These are phyloP conservation scores for Phalacrocorax pelagicus DNA, from an alignment of 2,113 vertebrate species.

Conservation along the genomic window DNA sequence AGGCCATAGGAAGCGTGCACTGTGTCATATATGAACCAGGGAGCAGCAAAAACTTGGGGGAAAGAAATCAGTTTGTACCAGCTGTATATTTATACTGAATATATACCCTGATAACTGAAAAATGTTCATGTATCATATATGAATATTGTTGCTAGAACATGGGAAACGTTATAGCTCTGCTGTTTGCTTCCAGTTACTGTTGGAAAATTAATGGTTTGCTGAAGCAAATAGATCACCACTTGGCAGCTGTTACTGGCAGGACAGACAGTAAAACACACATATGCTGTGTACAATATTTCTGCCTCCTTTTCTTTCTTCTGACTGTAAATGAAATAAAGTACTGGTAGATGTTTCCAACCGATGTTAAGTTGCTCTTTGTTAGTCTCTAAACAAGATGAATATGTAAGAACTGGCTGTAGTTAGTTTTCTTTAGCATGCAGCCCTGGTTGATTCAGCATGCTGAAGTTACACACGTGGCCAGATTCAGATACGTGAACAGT, in stretches of 20 bases:
- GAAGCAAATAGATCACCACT: slow-evolving; percentile 51
- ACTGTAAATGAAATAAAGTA: slow-evolving; percentile 7
- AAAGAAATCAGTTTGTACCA: not conserved
- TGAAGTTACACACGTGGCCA: not conserved
- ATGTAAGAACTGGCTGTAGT: not conserved
- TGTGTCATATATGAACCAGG: not conserved
- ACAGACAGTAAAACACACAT: slow-evolving; percentile 42
- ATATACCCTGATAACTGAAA: not conserved
- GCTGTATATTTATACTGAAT: not conserved
- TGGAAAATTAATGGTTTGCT: slow-evolving; percentile 46
- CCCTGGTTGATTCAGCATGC: not conserved
- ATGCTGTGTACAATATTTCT: slow-evolving; percentile 12
- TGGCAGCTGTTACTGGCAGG: slow-evolving; percentile 57
- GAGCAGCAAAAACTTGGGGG: not conserved
- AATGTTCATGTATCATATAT: not conserved
- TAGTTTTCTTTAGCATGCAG: not conserved
- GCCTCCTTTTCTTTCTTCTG: slow-evolving; percentile 3
- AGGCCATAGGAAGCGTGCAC: not conserved
- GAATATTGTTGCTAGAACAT: not conserved
- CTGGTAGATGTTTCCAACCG: not conserved
- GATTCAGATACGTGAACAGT: not conserved
- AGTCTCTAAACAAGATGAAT: not conserved
- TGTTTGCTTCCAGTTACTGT: slow-evolving; percentile 38
- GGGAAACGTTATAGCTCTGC: not conserved
- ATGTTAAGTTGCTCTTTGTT: not conserved